A percentile compares a stretch with the other conserved stretches of the same genome.
These are phyloP conservation scores for Prorops nasuta DNA, from an alignment of 1,140 invertebrate genomes.

Conservation along the genomic window DNA sequence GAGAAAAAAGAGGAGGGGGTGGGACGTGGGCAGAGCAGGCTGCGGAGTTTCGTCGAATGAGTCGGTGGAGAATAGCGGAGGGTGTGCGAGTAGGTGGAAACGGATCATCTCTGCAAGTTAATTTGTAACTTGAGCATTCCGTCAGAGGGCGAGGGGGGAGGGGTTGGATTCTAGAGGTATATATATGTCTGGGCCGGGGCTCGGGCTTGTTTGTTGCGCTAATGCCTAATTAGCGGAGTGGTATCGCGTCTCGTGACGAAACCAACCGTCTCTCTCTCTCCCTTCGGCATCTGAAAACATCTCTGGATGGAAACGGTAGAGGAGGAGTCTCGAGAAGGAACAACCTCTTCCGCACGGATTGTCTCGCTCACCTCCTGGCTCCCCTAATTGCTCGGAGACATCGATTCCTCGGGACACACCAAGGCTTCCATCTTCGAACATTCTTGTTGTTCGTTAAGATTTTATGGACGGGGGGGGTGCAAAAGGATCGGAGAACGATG, in stretches of 20 bases:
- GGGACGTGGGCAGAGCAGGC: not conserved
- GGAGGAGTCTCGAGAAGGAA: too few species aligned
- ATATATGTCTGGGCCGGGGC: slow-evolving; percentile 15
- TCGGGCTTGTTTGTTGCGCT: slow-evolving; percentile 51
- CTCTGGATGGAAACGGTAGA: too few species aligned
- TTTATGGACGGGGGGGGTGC: too few species aligned
- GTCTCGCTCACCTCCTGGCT: too few species aligned
- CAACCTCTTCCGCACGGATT: too few species aligned
- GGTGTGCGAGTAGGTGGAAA: slow-evolving; percentile 37
- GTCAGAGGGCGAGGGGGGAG: slow-evolving; percentile 30
- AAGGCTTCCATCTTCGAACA: too few species aligned
- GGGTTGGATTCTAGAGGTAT: slow-evolving; percentile 27
- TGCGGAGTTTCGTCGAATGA: slow-evolving; percentile 22
- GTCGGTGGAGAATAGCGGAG: slow-evolving; percentile 37
- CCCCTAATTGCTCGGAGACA: too few species aligned
- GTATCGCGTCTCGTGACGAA: slow-evolving; percentile 44
- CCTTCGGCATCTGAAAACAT: not conserved
- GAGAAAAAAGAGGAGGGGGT: not conserved
- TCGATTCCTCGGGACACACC: too few species aligned
- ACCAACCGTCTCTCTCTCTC: slow-evolving; percentile 32
- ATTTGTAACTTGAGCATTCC: slow-evolving; percentile 53
- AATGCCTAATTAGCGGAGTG: slow-evolving; percentile 54
- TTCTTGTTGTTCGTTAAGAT: too few species aligned
- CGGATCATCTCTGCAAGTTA: slow-evolving; percentile 52
- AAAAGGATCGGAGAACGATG: too few species aligned